These are phyloP conservation scores for Andricus grossulariae DNA, from an alignment of 1,140 invertebrate genomes.

Conservation along the genomic window DNA sequence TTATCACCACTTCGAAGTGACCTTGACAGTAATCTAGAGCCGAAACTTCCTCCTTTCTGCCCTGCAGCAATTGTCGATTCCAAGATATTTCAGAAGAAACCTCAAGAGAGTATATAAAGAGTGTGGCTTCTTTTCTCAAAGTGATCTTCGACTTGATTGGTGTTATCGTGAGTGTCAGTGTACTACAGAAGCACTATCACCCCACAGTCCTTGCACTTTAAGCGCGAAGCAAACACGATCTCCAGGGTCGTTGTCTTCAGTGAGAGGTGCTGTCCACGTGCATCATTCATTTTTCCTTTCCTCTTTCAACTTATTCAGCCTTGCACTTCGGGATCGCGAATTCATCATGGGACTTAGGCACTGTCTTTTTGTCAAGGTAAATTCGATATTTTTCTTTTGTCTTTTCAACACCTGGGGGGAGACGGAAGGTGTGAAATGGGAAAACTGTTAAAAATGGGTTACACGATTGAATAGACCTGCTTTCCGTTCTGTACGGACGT, in stretches of 20 bases:
- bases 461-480: conserved; percentile 53
- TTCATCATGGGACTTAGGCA: background rate
- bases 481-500: conserved; percentile 68
- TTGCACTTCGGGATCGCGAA: conserved; percentile 32
- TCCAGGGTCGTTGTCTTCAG: conserved; percentile 30
- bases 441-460: conserved; percentile 44
- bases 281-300: conserved; percentile 32
- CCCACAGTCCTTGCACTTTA: conserved; percentile 31
- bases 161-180: conserved; percentile 19
- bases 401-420: conserved; percentile 26
- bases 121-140: background rate
- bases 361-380: background rate
- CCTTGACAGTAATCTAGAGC: background rate
- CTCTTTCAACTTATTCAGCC: background rate
- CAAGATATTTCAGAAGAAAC: background rate
- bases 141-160: background rate
- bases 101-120: too few species aligned
- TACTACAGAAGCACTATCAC: conserved; percentile 31
- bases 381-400: background rate
- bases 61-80: background rate
- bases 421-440: conserved; percentile 17
- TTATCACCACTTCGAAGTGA: too few species aligned
- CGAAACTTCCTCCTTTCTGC: background rate
- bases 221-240: conserved; percentile 28
- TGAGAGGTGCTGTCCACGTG: conserved; percentile 17